Conservation (phyloP, 2,113 vertebrate species). For the Tyrannus savana region DNA sequence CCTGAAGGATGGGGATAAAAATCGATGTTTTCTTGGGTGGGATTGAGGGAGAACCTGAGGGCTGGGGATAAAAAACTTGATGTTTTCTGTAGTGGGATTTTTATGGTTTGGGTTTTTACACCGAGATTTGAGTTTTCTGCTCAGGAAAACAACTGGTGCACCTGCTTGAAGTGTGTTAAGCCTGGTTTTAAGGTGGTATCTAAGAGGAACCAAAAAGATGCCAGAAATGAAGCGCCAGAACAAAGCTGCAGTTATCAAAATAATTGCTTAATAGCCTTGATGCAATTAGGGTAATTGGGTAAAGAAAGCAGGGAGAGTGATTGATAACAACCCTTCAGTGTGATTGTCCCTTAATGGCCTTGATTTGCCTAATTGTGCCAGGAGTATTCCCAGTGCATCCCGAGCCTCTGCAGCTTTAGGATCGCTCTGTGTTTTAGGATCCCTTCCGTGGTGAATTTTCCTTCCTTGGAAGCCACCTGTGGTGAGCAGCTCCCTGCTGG, state of each 20-base stretch:
- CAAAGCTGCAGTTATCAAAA: neutral
- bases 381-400: neutral
- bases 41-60: neutral
- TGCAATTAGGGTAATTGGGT: neutral
- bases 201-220: neutral
- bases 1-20: neutral
- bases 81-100: rapidly evolving
- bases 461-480: rapidly evolving
- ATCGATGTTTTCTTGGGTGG: neutral
- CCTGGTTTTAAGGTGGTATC: neutral
- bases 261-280: neutral
- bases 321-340: neutral
- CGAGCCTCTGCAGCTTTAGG: neutral
- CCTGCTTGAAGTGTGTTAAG: neutral
- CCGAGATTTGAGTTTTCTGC: neutral
- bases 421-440: too few species aligned
- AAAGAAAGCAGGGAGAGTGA: neutral
- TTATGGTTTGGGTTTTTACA: neutral
- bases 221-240: neutral
- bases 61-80: neutral
- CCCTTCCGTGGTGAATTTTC: neutral
- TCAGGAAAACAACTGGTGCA: rapidly evolving
- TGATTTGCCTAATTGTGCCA: neutral
- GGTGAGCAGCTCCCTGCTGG: neutral
- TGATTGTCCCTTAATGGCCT: neutral